A percentile compares a stretch with the other conserved stretches of the same genome.
Conservation (phyloP, 2,797 vertebrate species). For the Discoglossus pictus region DNA sequence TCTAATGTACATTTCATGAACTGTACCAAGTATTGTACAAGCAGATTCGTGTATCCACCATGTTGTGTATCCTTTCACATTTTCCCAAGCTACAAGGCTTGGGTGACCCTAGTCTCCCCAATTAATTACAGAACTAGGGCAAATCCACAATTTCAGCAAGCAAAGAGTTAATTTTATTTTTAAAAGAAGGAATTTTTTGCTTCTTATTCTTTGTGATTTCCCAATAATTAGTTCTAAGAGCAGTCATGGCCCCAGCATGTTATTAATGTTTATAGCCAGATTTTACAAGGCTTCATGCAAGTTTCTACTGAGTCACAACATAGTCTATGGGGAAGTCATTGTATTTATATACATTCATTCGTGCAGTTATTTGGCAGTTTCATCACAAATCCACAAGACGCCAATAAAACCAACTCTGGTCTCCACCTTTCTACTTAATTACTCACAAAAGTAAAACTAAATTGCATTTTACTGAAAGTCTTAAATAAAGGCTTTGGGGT, state of each 20-base stretch:
- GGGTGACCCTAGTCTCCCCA: no score
- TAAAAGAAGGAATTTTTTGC: no score
- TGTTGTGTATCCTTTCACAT: no score
- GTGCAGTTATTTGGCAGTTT: conserved; percentile 14
- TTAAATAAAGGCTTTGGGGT: background rate
- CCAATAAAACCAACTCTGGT: conserved; percentile 24
- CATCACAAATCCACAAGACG: conserved; percentile 9
- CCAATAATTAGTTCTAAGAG: background rate
- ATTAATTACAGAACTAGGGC: no score
- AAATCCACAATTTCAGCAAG: no score
- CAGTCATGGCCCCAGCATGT: conserved; percentile 8
- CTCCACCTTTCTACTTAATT: conserved; percentile 21
- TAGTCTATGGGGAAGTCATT: background rate
- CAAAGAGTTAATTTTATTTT: no score
- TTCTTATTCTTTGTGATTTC: no score
- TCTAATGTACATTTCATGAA: no score
- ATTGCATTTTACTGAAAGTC: background rate
- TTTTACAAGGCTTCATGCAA: conserved; percentile 36
- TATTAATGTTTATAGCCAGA: background rate
- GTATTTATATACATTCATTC: conserved; percentile 5
- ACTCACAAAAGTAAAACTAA: conserved; percentile 8
- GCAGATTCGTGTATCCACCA: no score
- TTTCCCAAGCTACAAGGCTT: no score
- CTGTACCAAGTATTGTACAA: no score
- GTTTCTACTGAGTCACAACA: conserved; percentile 28